Conservation (phyloP, 2,113 vertebrate genomes). For the Cololabis saira region DNA sequence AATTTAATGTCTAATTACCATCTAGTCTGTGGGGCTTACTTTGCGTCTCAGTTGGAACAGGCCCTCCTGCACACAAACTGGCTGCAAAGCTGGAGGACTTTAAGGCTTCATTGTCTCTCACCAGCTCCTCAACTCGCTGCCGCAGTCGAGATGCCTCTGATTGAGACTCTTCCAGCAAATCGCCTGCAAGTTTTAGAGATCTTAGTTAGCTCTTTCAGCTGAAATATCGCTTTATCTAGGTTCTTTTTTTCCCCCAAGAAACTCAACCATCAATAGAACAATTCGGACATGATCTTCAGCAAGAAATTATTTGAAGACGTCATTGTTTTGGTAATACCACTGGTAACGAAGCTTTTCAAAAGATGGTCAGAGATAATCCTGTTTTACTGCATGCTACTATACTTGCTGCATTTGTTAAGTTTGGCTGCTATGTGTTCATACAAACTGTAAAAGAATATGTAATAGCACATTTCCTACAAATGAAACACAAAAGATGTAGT, state of each 20-base stretch:
- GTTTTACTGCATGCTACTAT: conserved; percentile 46
- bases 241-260: no score
- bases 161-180: conserved; percentile 94
- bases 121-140: conserved; percentile 93
- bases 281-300: neutral
- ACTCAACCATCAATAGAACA: neutral
- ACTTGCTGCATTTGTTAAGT: neutral
- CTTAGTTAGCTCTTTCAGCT: neutral
- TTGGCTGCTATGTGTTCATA: neutral
- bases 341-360: conserved; percentile 8
- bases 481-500: neutral
- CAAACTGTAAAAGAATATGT: no score
- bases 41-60: conserved; percentile 70
- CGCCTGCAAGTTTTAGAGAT: conserved; percentile 79
- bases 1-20: neutral
- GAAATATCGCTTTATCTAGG: neutral
- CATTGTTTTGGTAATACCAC: conserved; percentile 13
- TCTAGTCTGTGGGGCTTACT: conserved; percentile 55
- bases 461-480: neutral
- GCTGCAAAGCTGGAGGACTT: conserved; percentile 80
- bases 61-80: conserved; percentile 74
- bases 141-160: conserved; percentile 90
- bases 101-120: conserved; percentile 89
- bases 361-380: conserved; percentile 19
- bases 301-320: neutral